phyloP scores from a whole-genome alignment of 2,113 vertebrate genomes.

The Nerophis ophidion region DNA sequence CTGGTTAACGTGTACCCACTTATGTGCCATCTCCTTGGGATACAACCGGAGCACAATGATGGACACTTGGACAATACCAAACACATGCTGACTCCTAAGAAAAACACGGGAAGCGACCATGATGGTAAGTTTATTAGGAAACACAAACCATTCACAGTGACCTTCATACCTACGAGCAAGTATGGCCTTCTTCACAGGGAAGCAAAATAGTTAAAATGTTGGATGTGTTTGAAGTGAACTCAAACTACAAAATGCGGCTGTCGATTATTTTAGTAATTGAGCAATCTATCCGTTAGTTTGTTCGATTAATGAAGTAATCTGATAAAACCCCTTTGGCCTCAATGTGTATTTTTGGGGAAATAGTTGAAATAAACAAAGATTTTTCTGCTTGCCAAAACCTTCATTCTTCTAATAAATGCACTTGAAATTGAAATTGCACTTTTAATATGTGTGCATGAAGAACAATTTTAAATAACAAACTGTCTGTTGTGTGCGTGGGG shows the following conservation, averaged over 20 bases:
- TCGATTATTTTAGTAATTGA: too few species aligned
- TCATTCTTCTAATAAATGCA: too few species aligned
- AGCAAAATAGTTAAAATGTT: slow-evolving; percentile 2
- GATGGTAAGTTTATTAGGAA: slow-evolving; percentile 4
- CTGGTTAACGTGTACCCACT: slow-evolving; percentile 78
- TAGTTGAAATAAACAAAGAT: too few species aligned
- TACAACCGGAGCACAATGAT: slow-evolving; percentile 76
- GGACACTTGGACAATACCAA: slow-evolving; percentile 63
- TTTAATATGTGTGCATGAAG: too few species aligned
- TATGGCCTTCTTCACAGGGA: slow-evolving; percentile 81
- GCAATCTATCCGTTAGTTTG: too few species aligned
- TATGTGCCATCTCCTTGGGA: slow-evolving; percentile 79
- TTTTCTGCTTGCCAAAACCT: too few species aligned
- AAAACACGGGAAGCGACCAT: slow-evolving; percentile 2
- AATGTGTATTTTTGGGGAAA: too few species aligned
- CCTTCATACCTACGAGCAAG: slow-evolving; percentile 35
- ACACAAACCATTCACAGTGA: neutral
- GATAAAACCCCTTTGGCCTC: too few species aligned
- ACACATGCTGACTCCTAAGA: slow-evolving; percentile 43
- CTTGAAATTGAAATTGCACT: too few species aligned
- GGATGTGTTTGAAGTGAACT: neutral
- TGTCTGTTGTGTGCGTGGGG: too few species aligned
- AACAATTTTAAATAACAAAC: too few species aligned
- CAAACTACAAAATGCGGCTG: neutral
- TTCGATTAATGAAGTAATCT: too few species aligned